Evolutionary conservation across 2,888 invertebrate species (phyloP).

Genomic region (Pterobdella sp.): DNA sequence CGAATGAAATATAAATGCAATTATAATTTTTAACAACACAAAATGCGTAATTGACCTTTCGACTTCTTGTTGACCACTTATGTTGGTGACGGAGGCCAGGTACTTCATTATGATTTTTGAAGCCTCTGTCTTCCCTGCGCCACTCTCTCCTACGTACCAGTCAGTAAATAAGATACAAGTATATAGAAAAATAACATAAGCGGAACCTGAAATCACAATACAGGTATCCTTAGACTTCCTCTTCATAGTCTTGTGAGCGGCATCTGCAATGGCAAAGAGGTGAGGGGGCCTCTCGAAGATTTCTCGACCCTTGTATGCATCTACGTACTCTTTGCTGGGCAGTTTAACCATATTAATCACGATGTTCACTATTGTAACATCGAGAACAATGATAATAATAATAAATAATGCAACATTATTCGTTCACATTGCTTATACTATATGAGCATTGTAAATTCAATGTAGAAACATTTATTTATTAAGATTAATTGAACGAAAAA

Average conservation of each 20-base stretch:
- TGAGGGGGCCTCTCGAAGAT: constrained; percentile 93
- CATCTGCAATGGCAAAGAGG: constrained; percentile 94
- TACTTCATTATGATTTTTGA: constrained; percentile 96
- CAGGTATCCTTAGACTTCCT: constrained; percentile 85
- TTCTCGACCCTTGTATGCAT: constrained; percentile 85
- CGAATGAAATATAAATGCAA: constrained; percentile 23
- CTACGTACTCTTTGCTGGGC: constrained; percentile 67
- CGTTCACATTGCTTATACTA: not conserved
- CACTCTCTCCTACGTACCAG: constrained; percentile 65
- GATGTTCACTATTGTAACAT: too few relatives aligned
- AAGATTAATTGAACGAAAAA: not conserved
- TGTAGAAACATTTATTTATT: not conserved
- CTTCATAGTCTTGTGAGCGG: constrained; percentile 86
- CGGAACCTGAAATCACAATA: constrained; percentile 70
- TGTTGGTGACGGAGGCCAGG: constrained; percentile 91
- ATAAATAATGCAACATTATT: not conserved
- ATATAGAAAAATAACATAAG: too few relatives aligned
- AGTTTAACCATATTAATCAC: too few relatives aligned
- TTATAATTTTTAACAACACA: not conserved
- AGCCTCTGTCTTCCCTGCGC: constrained; percentile 95
- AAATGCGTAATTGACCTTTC: constrained; percentile 72
- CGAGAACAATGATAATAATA: not conserved
- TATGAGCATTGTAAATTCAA: not conserved
- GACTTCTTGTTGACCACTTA: constrained; percentile 82
- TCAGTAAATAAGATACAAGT: too few relatives aligned